Evolutionary conservation across 2,888 invertebrate genomes (phyloP), one percentile per base, ranked within the genome.

Genomic region (Troides aeacus): DNA sequence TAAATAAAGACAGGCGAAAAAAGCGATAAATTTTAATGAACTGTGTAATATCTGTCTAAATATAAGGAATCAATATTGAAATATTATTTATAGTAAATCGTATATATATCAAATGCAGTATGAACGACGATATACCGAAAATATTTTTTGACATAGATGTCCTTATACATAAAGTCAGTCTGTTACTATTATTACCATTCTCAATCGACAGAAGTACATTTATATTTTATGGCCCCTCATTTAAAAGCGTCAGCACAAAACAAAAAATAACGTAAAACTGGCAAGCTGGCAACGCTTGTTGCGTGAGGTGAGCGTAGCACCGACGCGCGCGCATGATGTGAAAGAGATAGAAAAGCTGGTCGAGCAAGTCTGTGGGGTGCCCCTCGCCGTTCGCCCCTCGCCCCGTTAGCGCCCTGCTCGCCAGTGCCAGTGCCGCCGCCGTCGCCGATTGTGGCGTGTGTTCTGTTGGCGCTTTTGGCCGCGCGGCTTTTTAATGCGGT

Each of bases 201-300:
- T 68, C 76, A 75, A 77, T 83, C 81, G 73, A 79, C 76, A 77
- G 83, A 12, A 79, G 79, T 80, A 80, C 81, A 82, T 87, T 88
- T 87, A 86, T 89, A 88, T 84, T 88, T 89, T 88, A 90, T 87
- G 83, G 87, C 84, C 87, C 85, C 86, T 88, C 84, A 86, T 88
- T 88, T 89, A 82, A 81, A 85, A 87, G 85, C 89, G 84, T 88
- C 87, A 89, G 89, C 83, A 87, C 81, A 88, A 88, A 88, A 89
- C 86, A 88, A 88, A 90, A 90, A 89, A 85, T 79, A 81, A 75
- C 74, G 79, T 77, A 74, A 79, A 85, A 82, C 88, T 89, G 85
- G 90, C 87, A 87, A 87, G 82, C 88, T 89, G 85, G 90, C 87
- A 87, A 87, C 87, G 86, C 79, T 75, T 79, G 82, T 83, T 81